phyloP scores from a whole-genome alignment of 2,797 vertebrate genomes.

The Pseudochirops cupreus region DNA sequence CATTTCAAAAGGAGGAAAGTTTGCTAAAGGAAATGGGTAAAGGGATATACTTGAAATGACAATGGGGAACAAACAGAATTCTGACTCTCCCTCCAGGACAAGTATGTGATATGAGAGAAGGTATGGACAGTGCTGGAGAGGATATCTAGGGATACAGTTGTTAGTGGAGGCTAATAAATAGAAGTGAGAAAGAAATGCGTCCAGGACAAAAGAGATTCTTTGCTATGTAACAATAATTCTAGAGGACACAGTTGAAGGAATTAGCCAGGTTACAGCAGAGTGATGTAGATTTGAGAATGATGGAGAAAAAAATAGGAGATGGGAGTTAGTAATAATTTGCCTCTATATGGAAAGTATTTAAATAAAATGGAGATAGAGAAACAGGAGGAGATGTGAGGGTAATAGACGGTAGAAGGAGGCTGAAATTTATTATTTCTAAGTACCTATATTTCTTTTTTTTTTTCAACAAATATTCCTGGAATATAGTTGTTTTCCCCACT shows the following conservation, averaged over 20 bases:
- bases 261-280: background rate
- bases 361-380: background rate
- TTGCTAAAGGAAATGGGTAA: background rate
- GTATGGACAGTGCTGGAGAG: background rate
- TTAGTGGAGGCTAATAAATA: background rate
- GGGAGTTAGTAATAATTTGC: background rate
- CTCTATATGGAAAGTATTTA: background rate
- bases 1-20: background rate
- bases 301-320: background rate
- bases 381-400: accelerated
- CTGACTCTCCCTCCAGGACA: background rate
- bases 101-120: background rate
- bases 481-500: background rate
- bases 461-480: background rate
- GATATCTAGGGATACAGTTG: background rate
- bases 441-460: background rate
- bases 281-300: too few species aligned
- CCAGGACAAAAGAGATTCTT: background rate
- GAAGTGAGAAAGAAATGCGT: background rate
- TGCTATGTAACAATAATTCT: background rate
- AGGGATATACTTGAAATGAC: background rate
- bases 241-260: background rate
- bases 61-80: background rate
- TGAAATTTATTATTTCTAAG: background rate
- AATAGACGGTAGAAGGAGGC: background rate